These are phyloP conservation scores for Meloidogyne hapla DNA, from an alignment of 1,140 invertebrate genomes.

Conservation along the genomic window DNA sequence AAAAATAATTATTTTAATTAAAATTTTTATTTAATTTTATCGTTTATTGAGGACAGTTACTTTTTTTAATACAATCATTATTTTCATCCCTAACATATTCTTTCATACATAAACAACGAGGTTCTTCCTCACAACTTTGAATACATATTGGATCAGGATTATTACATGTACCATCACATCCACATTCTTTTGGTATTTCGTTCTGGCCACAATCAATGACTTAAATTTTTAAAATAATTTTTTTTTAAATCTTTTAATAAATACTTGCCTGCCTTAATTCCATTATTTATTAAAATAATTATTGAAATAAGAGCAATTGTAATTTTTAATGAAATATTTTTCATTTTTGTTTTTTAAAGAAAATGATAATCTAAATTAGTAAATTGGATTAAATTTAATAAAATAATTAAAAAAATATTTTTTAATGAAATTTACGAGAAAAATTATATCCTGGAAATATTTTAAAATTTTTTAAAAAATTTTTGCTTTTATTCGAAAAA, in stretches of 20 bases:
- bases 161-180: neutral
- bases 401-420: too few relatives aligned
- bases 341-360: too few relatives aligned
- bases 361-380: too few relatives aligned
- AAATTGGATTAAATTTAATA: too few relatives aligned
- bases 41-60: neutral
- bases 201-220: neutral
- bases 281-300: neutral
- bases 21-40: neutral
- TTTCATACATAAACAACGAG: neutral
- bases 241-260: neutral
- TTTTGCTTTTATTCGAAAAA: too few relatives aligned
- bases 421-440: too few relatives aligned
- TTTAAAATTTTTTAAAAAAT: too few relatives aligned
- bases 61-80: constrained; percentile 4
- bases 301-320: too few relatives aligned
- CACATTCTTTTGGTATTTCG: constrained; percentile 5
- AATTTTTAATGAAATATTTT: too few relatives aligned
- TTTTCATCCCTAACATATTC: neutral
- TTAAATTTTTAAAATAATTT: neutral
- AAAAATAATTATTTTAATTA: neutral
- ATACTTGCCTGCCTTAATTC: neutral
- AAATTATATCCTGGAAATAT: too few relatives aligned
- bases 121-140: neutral
- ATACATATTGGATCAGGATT: neutral